These are phyloP conservation scores for Arvicanthis niloticus DNA, from an alignment of 2,113 vertebrate genomes.

Conservation along the genomic window DNA sequence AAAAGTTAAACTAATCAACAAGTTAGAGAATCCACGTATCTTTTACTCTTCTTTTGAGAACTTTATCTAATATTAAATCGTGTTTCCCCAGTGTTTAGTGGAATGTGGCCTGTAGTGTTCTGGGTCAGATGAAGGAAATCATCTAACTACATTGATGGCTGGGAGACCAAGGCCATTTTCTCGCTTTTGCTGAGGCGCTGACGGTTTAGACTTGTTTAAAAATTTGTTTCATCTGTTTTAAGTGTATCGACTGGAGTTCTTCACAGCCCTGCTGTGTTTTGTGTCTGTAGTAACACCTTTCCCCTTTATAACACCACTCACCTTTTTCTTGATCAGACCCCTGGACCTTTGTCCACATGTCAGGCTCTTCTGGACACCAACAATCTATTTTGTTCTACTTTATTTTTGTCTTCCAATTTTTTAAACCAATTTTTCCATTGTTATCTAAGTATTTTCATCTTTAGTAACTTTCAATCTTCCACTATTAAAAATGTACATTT, in stretches of 20 bases:
- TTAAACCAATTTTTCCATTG: neutral
- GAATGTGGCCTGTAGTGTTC: neutral
- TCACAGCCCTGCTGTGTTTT: neutral
- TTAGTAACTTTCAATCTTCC: neutral
- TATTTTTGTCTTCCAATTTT: neutral
- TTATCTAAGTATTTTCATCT: neutral
- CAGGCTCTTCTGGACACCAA: neutral
- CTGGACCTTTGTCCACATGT: neutral
- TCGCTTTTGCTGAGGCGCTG: neutral
- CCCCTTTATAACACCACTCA: neutral
- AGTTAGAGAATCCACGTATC: neutral
- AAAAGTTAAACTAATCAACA: neutral
- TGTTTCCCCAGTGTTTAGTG: neutral
- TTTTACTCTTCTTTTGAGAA: neutral
- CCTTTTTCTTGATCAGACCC: neutral
- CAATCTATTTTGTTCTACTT: neutral
- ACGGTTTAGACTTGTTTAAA: neutral
- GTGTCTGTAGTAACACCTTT: neutral
- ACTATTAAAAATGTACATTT: neutral
- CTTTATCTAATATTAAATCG: neutral
- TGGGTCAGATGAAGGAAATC: neutral
- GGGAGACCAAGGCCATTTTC: neutral
- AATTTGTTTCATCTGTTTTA: conserved; percentile 1
- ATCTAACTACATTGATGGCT: neutral
- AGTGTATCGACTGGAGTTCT: neutral